Conservation (phyloP, 2,113 vertebrate species). For the Calyptomena viridis region DNA sequence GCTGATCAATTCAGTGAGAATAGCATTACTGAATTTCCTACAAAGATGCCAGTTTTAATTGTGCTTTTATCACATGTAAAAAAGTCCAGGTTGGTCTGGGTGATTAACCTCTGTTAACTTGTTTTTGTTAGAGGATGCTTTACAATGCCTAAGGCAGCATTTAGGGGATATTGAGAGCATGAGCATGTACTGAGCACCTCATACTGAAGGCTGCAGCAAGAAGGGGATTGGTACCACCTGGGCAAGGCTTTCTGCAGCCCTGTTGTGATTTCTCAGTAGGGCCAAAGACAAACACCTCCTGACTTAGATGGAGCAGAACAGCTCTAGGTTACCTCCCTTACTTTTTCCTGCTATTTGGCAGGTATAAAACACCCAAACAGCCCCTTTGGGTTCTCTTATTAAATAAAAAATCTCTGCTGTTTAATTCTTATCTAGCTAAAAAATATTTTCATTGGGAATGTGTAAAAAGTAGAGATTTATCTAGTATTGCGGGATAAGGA, state of each 20-base stretch:
- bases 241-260: background rate
- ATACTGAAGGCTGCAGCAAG: background rate
- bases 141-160: background rate
- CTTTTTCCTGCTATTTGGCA: background rate
- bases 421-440: background rate
- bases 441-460: background rate
- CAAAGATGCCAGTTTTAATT: background rate
- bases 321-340: background rate
- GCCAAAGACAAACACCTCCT: background rate
- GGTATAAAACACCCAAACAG: background rate
- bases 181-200: accelerated
- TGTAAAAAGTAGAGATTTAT: background rate
- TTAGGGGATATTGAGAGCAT: background rate
- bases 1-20: background rate
- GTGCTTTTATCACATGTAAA: background rate
- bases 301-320: background rate
- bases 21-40: background rate
- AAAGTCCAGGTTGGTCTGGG: accelerated
- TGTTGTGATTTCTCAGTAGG: background rate
- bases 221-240: background rate
- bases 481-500: background rate
- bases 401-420: background rate
- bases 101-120: accelerated
- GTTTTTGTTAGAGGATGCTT: background rate
- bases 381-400: background rate